phyloP scores from a whole-genome alignment of 2,888 invertebrate species.

The Trachelus stipa region DNA sequence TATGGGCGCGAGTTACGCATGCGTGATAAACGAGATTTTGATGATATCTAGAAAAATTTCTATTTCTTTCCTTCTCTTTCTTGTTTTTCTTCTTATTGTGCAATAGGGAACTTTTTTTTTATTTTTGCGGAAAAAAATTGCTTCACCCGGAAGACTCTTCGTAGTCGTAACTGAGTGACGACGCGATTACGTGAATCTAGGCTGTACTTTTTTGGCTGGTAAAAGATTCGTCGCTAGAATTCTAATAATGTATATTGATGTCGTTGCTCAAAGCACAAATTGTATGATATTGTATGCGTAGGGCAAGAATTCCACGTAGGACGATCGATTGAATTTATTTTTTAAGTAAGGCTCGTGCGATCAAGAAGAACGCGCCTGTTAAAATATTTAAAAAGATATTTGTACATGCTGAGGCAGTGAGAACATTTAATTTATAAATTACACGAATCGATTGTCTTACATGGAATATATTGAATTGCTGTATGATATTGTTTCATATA shows the following conservation, averaged over 20 bases:
- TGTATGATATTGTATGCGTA: conserved; percentile 11
- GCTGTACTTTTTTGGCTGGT: neutral
- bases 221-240: neutral
- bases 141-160: neutral
- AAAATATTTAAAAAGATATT: neutral
- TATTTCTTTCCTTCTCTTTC: neutral
- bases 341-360: neutral
- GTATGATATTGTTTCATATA: conserved; percentile 31
- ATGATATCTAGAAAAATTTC: neutral
- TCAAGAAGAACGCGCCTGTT: neutral
- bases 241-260: conserved; percentile 5
- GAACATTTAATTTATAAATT: neutral
- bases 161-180: neutral
- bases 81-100: neutral
- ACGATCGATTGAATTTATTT: neutral
- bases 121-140: neutral
- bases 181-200: neutral
- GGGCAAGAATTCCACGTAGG: too few species aligned
- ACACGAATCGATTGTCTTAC: neutral
- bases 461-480: neutral
- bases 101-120: neutral
- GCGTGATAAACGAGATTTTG: neutral
- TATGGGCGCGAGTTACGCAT: neutral
- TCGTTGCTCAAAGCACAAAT: conserved; percentile 14
- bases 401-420: neutral